These are phyloP conservation scores for Drosophila hamatofila DNA, from an alignment of 2,888 invertebrate genomes.

Conservation along the genomic window DNA sequence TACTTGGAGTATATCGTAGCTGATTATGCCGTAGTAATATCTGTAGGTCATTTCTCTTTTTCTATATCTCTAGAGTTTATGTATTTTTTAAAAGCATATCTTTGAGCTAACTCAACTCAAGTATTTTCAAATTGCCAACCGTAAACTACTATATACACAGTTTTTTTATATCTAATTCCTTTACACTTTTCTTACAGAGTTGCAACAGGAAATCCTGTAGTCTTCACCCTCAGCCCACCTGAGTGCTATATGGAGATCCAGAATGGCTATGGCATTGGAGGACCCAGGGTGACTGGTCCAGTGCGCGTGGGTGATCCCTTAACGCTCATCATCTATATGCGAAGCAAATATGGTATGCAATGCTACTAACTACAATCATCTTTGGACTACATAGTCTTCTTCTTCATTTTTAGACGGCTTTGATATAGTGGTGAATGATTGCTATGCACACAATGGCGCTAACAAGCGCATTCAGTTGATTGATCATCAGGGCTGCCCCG, in stretches of 20 bases:
- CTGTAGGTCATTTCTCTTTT: too few species aligned
- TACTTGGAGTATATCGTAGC: too few species aligned
- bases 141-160: too few species aligned
- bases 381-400: too few species aligned
- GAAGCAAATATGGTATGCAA: slow-evolving; percentile 95
- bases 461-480: slow-evolving; percentile 96
- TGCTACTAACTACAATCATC: too few species aligned
- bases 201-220: slow-evolving; percentile 97
- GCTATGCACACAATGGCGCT: slow-evolving; percentile 97
- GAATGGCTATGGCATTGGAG: slow-evolving; percentile 94
- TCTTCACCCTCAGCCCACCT: slow-evolving; percentile 96
- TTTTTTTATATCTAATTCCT: background rate
- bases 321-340: slow-evolving; percentile 96
- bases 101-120: too few species aligned
- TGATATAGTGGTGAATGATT: slow-evolving; percentile 97
- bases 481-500: slow-evolving; percentile 96
- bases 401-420: too few species aligned
- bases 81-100: too few species aligned
- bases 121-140: too few species aligned
- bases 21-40: too few species aligned
- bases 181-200: slow-evolving; percentile 87
- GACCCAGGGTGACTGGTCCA: slow-evolving; percentile 94
- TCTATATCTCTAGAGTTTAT: too few species aligned
- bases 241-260: slow-evolving; percentile 98
- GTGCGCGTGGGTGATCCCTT: slow-evolving; percentile 96